A percentile compares a stretch with the other conserved stretches of the same genome.
These are phyloP conservation scores for Nebria brevicollis DNA, from an alignment of 2,888 invertebrate species.

Conservation along the genomic window DNA sequence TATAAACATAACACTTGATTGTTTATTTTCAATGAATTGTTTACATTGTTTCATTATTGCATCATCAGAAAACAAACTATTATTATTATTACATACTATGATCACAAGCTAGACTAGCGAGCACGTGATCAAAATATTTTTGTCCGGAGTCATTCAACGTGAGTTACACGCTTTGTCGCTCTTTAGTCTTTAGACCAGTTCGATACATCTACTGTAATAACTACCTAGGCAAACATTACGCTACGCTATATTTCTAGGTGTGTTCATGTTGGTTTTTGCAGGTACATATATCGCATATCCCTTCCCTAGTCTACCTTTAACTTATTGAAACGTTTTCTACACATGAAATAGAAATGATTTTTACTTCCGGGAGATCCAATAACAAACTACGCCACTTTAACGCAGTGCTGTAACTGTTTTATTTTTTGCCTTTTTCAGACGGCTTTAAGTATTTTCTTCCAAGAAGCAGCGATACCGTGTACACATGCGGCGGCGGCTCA, in stretches of 20 bases:
- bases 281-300: not conserved
- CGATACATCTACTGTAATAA: not conserved
- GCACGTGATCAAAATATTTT: constrained; percentile 47
- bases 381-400: too few species aligned
- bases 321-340: too few species aligned
- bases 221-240: not conserved
- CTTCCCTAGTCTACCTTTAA: too few species aligned
- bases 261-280: not conserved
- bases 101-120: constrained; percentile 1
- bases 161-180: constrained; percentile 18
- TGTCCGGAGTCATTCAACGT: constrained; percentile 44
- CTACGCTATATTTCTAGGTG: not conserved
- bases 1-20: constrained; percentile 32
- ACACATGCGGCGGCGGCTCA: constrained; percentile 80
- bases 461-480: constrained; percentile 88
- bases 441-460: constrained; percentile 93
- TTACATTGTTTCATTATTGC: constrained; percentile 2
- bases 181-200: not conserved
- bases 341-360: too few species aligned
- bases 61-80: not conserved
- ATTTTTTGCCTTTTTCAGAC: constrained; percentile 71
- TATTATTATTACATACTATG: not conserved
- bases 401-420: too few species aligned
- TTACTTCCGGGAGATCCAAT: too few species aligned
- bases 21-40: not conserved